These are phyloP conservation scores for Amazona guildingii DNA, from an alignment of 2,113 vertebrate genomes.

Conservation along the genomic window DNA sequence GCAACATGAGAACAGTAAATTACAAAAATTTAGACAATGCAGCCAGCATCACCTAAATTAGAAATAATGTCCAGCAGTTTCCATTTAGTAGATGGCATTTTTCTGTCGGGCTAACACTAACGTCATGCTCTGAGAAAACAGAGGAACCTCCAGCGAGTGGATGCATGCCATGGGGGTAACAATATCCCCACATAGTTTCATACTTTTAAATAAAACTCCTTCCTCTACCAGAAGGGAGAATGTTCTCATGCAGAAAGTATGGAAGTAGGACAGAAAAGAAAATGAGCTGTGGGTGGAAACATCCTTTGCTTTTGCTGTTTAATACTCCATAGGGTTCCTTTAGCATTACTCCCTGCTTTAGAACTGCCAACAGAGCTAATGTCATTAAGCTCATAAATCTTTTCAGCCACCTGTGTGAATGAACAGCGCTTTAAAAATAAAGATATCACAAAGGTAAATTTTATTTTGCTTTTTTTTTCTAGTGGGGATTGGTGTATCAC, in stretches of 20 bases:
- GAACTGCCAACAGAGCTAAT: neutral
- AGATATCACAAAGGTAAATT: neutral
- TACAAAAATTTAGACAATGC: neutral
- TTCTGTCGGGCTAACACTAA: neutral
- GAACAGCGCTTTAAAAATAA: neutral
- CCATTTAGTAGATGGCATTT: neutral
- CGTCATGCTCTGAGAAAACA: neutral
- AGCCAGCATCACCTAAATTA: neutral
- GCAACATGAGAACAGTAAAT: neutral
- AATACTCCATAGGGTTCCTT: neutral
- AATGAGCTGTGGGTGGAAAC: neutral
- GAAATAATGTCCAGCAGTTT: neutral
- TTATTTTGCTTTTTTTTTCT: neutral
- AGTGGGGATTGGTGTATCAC: neutral
- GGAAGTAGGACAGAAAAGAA: neutral
- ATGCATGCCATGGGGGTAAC: neutral
- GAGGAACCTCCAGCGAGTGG: neutral
- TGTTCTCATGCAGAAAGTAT: neutral
- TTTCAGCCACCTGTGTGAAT: neutral
- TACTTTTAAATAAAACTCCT: neutral
- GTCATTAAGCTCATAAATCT: neutral
- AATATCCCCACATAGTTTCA: neutral
- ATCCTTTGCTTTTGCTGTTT: neutral
- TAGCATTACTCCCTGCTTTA: neutral
- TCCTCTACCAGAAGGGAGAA: neutral